These are phyloP conservation scores for Leptodactylus fallax DNA, from an alignment of 2,797 vertebrate species.

Conservation along the genomic window DNA sequence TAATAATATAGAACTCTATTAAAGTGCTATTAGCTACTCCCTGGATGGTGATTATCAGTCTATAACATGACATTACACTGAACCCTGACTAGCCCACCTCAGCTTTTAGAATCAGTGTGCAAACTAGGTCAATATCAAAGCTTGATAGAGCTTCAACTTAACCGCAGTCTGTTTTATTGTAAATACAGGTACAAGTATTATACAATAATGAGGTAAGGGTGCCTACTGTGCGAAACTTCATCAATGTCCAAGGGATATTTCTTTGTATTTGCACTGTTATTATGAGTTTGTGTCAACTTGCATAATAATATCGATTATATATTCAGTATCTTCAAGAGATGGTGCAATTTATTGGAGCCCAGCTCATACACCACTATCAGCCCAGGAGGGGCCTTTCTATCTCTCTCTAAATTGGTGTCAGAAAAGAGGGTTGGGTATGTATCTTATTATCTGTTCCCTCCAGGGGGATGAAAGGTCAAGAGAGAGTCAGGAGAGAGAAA, in stretches of 20 bases:
- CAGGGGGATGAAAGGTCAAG: no score
- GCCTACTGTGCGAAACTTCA: background rate
- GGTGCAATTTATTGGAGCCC: no score
- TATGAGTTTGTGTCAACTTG: background rate
- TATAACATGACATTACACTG: background rate
- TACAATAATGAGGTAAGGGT: background rate
- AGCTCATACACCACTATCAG: no score
- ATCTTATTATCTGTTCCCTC: no score
- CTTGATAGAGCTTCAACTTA: background rate
- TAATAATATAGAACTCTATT: background rate
- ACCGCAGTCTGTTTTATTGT: background rate
- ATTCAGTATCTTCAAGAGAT: no score
- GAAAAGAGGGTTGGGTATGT: no score
- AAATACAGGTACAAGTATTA: background rate
- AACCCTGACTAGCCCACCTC: background rate
- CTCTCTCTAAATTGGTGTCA: no score
- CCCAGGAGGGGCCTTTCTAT: no score
- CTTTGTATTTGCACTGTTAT: background rate
- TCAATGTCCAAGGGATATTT: background rate
- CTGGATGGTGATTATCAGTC: background rate
- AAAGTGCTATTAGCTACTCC: constrained; percentile 1
- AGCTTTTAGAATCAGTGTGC: background rate
- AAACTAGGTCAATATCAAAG: background rate
- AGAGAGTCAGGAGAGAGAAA: no score
- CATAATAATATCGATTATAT: background rate